Percentiles rank a stretch among this genome's conserved stretches.
phyloP scores from a whole-genome alignment of 2,888 invertebrate species.

The Lucinisca nassula region DNA sequence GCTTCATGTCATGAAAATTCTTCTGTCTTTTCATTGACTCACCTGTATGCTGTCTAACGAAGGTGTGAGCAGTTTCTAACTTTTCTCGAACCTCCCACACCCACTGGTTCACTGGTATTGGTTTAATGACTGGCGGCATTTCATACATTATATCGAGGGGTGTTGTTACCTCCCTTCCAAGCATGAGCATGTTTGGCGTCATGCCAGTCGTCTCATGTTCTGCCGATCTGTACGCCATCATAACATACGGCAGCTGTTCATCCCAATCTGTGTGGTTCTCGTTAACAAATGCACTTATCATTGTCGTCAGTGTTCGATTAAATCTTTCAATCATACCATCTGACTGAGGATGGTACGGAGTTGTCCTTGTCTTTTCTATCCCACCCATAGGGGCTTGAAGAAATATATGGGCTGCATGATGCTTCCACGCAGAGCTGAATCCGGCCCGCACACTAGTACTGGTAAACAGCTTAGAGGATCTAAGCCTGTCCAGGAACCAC shows the following conservation, averaged over 20 bases:
- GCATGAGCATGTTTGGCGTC: neutral
- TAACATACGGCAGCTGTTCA: conserved; percentile 20
- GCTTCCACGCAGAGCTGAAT: too few species aligned
- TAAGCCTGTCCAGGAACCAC: too few species aligned
- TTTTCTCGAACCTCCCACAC: conserved; percentile 41
- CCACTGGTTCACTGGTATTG: conserved; percentile 26
- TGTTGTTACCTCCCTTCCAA: neutral
- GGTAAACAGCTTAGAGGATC: too few species aligned
- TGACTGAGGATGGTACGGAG: too few species aligned
- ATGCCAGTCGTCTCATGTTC: neutral
- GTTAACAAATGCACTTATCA: conserved; percentile 41
- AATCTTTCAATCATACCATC: too few species aligned
- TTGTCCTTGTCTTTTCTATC: too few species aligned
- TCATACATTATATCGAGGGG: neutral
- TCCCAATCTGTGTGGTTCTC: conserved; percentile 56
- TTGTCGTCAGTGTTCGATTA: conserved; percentile 39
- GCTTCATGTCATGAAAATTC: neutral
- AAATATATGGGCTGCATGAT: too few species aligned
- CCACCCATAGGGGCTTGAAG: too few species aligned
- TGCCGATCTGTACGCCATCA: conserved; percentile 12
- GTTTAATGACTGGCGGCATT: neutral
- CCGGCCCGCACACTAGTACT: too few species aligned
- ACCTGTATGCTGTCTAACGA: conserved; percentile 15
- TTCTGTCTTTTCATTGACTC: neutral
- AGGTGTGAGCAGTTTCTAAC: conserved; percentile 23